Conservation (phyloP, 2,797 vertebrate genomes). For the Gymnocypris eckloni region DNA sequence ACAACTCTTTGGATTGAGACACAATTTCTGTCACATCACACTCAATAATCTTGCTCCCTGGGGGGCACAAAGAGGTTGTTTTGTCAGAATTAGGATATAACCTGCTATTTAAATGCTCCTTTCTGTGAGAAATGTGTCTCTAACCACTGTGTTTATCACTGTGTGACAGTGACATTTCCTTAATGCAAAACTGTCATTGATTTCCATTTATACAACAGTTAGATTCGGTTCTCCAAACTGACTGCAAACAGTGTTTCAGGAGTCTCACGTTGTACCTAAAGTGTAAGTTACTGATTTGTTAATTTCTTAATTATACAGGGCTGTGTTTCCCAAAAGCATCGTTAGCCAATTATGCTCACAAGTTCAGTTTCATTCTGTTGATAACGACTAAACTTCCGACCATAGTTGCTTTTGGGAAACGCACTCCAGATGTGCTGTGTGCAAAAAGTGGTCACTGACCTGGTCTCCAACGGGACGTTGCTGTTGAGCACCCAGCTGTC, state of each 20-base stretch:
- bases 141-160: constrained; percentile 3
- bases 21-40: constrained; percentile 23
- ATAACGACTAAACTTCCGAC: neutral
- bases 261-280: neutral
- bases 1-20: constrained; percentile 18
- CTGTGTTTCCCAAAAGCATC: neutral
- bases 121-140: neutral
- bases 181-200: constrained; percentile 5
- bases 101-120: constrained; percentile 32
- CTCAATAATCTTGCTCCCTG: constrained; percentile 46
- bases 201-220: neutral
- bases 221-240: neutral
- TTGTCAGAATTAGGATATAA: constrained; percentile 48
- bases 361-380: neutral
- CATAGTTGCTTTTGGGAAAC: neutral
- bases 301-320: neutral
- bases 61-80: constrained; percentile 28
- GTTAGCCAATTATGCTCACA: neutral
- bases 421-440: neutral
- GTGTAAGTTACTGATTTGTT: neutral
- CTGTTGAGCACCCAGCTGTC: constrained; percentile 93
- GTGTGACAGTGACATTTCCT: neutral
- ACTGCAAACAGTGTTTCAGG: neutral
- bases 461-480: constrained; percentile 88
- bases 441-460: constrained; percentile 68